Conservation (phyloP, 2,888 invertebrate genomes). For the Altica lythri region DNA sequence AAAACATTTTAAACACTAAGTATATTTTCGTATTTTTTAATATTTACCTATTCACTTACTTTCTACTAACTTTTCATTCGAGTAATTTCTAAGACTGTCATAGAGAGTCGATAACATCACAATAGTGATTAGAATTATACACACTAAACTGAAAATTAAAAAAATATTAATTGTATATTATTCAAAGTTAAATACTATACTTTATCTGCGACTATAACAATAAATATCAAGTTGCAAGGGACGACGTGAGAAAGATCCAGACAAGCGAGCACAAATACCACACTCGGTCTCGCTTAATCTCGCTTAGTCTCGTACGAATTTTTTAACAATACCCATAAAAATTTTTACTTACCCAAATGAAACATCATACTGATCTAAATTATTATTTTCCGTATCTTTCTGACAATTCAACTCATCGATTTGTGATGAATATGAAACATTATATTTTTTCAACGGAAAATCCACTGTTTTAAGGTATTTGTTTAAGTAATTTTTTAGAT, state of each 20-base stretch:
- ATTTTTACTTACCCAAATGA: slow-evolving; percentile 41
- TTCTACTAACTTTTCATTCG: slow-evolving; percentile 38
- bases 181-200: not conserved
- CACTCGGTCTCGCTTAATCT: too few species aligned
- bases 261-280: too few species aligned
- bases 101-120: slow-evolving; percentile 39
- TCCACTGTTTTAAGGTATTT: slow-evolving; percentile 38
- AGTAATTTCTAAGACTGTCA: slow-evolving; percentile 34
- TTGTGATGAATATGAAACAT: slow-evolving; percentile 40
- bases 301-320: too few species aligned
- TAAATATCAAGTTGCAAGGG: too few species aligned
- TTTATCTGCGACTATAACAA: too few species aligned
- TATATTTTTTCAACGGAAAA: slow-evolving; percentile 47
- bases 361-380: slow-evolving; percentile 42
- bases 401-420: slow-evolving; percentile 41
- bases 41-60: slow-evolving; percentile 29
- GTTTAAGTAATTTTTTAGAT: slow-evolving; percentile 42
- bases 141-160: slow-evolving; percentile 33
- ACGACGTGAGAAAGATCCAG: too few species aligned
- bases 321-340: too few species aligned
- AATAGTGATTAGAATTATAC: slow-evolving; percentile 35
- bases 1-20: too few species aligned
- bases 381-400: slow-evolving; percentile 34
- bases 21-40: not conserved
- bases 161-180: too few species aligned